Percentiles rank a stretch among this genome's conserved stretches.
Evolutionary conservation across 2,888 invertebrate genomes (phyloP).

Genomic region (Sylvicola fuscatus): DNA sequence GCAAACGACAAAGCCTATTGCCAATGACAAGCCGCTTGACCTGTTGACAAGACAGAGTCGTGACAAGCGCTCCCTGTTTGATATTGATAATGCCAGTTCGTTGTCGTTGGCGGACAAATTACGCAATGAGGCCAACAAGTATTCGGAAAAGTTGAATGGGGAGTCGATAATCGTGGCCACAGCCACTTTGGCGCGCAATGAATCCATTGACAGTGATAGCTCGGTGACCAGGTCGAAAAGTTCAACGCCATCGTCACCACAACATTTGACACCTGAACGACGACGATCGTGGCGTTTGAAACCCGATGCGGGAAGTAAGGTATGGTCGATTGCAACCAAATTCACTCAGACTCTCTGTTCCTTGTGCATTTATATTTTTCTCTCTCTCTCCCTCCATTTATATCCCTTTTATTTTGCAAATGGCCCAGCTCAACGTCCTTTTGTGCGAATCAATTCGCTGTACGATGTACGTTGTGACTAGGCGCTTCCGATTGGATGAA

Average conservation of each 20-base stretch:
- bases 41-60: slow-evolving; percentile 8
- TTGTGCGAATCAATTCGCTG: too few species aligned
- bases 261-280: slow-evolving; percentile 33
- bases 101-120: slow-evolving; percentile 16
- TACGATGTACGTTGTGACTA: too few species aligned
- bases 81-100: slow-evolving; percentile 16
- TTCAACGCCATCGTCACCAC: slow-evolving; percentile 10
- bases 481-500: too few species aligned
- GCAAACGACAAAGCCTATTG: not conserved
- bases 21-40: not conserved
- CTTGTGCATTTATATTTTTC: too few species aligned
- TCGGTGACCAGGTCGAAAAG: slow-evolving; percentile 3
- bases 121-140: slow-evolving; percentile 17
- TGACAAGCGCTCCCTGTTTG: slow-evolving; percentile 22
- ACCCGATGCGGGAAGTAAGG: slow-evolving; percentile 81
- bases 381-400: too few species aligned
- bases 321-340: slow-evolving; percentile 19
- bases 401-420: too few species aligned
- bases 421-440: too few species aligned
- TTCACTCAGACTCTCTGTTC: too few species aligned
- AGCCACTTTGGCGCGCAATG: slow-evolving; percentile 1
- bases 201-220: slow-evolving; percentile 4
- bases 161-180: slow-evolving; percentile 2
- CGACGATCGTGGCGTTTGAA: slow-evolving; percentile 83
- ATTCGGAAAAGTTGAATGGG: slow-evolving; percentile 10